phyloP scores from a whole-genome alignment of 2,113 vertebrate species.

The Tetrax tetrax region DNA sequence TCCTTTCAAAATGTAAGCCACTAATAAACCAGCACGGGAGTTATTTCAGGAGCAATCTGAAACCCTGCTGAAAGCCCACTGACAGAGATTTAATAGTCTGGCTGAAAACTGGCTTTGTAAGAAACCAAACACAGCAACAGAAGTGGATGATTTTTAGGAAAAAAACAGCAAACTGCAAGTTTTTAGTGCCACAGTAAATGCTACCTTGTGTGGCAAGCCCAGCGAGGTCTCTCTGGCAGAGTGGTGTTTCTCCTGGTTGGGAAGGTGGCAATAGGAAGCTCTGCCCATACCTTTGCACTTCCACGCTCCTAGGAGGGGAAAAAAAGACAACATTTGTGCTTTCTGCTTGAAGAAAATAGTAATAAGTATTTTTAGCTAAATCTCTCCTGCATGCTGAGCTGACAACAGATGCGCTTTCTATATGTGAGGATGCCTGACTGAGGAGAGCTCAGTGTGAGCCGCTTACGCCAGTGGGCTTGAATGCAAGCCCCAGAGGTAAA shows the following conservation, averaged over 20 bases:
- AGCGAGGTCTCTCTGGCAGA: neutral
- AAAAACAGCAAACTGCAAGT: neutral
- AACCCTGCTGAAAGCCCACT: neutral
- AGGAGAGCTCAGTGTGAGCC: neutral
- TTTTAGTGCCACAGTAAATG: neutral
- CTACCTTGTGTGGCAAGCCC: neutral
- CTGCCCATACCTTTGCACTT: neutral
- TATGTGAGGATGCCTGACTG: neutral
- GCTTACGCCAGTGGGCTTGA: neutral
- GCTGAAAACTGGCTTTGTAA: neutral
- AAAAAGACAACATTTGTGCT: neutral
- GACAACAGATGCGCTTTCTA: neutral
- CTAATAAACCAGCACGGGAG: neutral
- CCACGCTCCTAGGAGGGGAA: neutral
- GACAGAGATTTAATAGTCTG: neutral
- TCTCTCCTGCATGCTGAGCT: neutral
- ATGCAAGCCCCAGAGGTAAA: neutral
- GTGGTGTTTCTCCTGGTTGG: neutral
- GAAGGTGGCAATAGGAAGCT: neutral
- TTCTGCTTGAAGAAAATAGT: neutral
- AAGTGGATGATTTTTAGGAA: neutral
- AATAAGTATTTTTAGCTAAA: neutral
- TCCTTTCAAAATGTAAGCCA: neutral
- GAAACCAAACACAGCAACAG: neutral
- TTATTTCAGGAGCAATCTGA: neutral